These are phyloP conservation scores for Drosophila grimshawi DNA, from an alignment of 1,140 invertebrate genomes.

Conservation along the genomic window DNA sequence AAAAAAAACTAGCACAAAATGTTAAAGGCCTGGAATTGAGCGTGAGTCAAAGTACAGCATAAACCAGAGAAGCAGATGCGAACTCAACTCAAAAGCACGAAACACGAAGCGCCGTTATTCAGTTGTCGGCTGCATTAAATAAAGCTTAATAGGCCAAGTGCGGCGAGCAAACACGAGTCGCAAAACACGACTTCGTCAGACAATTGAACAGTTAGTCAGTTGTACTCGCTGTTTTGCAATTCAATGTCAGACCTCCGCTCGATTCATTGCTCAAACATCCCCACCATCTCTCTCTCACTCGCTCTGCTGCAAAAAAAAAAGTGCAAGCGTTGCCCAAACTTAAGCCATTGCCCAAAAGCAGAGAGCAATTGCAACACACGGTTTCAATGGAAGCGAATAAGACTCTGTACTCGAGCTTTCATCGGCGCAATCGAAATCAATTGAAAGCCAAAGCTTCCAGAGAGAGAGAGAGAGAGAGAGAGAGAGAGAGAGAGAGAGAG, in stretches of 20 bases:
- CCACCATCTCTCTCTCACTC: background rate
- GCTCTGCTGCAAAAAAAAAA: conserved; percentile 3
- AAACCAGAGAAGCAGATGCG: background rate
- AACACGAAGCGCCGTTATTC: conserved; percentile 34
- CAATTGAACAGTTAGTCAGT: conserved; percentile 6
- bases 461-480: background rate
- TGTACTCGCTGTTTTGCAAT: conserved; percentile 3
- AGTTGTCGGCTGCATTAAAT: conserved; percentile 42
- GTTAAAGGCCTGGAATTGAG: conserved; percentile 63
- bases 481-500: conserved; percentile 10
- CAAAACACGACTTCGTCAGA: conserved; percentile 16
- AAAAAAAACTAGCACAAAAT: conserved; percentile 51
- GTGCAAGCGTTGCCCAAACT: conserved; percentile 46
- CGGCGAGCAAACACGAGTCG: conserved; percentile 35
- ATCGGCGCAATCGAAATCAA: conserved; percentile 32
- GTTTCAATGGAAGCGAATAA: conserved; percentile 40
- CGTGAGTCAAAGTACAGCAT: conserved; percentile 23
- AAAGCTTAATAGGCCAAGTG: conserved; percentile 35
- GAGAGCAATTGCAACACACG: conserved; percentile 50
- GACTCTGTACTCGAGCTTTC: conserved; percentile 13
- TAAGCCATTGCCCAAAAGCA: conserved; percentile 53
- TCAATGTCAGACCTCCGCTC: conserved; percentile 53
- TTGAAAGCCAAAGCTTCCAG: conserved; percentile 26
- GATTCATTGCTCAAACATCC: conserved; percentile 53
- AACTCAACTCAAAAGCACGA: conserved; percentile 3